These are phyloP conservation scores for Antidorcas marsupialis DNA, from an alignment of 2,113 vertebrate genomes.

Conservation along the genomic window DNA sequence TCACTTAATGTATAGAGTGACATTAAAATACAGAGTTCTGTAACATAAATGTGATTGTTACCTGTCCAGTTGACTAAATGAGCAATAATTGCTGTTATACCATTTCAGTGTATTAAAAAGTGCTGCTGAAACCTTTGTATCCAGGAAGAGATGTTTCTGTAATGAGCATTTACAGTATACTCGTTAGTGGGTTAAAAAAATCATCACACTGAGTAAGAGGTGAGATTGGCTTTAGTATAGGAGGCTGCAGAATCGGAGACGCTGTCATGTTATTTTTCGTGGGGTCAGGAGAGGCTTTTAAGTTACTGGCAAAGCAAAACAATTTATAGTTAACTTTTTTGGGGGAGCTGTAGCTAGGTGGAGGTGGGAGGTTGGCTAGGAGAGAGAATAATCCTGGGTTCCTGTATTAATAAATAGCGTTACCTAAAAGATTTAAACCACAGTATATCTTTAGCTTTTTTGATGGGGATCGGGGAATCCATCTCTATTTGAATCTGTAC, in stretches of 20 bases:
- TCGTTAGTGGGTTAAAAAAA: constrained; percentile 34
- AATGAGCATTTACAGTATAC: neutral
- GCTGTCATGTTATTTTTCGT: neutral
- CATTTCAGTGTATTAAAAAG: constrained; percentile 5
- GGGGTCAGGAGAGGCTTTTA: neutral
- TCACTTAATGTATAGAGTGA: neutral
- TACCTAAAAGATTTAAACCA: constrained; percentile 5
- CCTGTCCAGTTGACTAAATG: constrained; percentile 8
- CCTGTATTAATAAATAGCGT: neutral
- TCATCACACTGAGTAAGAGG: neutral
- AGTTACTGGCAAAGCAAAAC: constrained; percentile 8
- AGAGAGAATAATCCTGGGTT: neutral
- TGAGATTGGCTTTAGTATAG: constrained; percentile 48
- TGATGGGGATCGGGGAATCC: neutral
- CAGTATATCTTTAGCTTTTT: neutral
- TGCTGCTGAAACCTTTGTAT: constrained; percentile 31
- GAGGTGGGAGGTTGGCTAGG: neutral
- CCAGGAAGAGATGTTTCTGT: constrained; percentile 41
- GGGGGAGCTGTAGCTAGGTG: neutral
- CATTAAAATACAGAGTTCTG: neutral
- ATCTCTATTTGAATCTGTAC: neutral
- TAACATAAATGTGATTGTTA: neutral
- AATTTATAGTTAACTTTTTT: constrained; percentile 15
- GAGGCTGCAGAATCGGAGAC: neutral
- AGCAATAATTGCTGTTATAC: neutral